Evolutionary conservation across 2,888 invertebrate species (phyloP).

Genomic region (Eupeodes luniger): DNA sequence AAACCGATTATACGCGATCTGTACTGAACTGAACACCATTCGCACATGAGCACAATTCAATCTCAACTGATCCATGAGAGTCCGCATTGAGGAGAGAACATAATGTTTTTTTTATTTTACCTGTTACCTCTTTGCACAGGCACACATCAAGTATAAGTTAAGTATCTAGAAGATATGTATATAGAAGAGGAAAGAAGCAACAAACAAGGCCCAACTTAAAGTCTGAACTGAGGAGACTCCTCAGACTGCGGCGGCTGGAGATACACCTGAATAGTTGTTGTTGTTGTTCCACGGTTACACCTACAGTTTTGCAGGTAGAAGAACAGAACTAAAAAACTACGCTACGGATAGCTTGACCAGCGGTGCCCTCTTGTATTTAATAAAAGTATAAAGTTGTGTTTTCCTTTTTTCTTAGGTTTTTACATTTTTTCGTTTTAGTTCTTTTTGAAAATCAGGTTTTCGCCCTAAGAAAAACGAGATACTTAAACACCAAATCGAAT

Average conservation of each 20-base stretch:
- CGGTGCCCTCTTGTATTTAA: slow-evolving; percentile 71
- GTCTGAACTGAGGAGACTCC: slow-evolving; percentile 23
- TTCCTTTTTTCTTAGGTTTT: slow-evolving; percentile 35
- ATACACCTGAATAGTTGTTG: slow-evolving; percentile 70
- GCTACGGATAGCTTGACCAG: slow-evolving; percentile 66
- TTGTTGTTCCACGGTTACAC: slow-evolving; percentile 65
- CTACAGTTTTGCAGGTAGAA: slow-evolving; percentile 69
- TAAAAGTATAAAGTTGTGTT: slow-evolving; percentile 27
- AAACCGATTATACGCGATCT: slow-evolving; percentile 23
- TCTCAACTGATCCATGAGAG: slow-evolving; percentile 71
- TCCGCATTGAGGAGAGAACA: slow-evolving; percentile 61
- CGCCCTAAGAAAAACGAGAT: slow-evolving; percentile 64
- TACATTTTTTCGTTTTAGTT: slow-evolving; percentile 11
- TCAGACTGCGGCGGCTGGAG: background rate
- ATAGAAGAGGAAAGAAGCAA: slow-evolving; percentile 7
- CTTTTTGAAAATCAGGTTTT: slow-evolving; percentile 67
- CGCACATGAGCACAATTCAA: slow-evolving; percentile 70
- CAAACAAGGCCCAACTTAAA: slow-evolving; percentile 45
- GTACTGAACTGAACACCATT: slow-evolving; percentile 22
- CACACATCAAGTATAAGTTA: background rate
- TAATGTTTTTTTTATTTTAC: slow-evolving; percentile 21
- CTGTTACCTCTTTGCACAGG: slow-evolving; percentile 42
- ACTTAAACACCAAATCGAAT: slow-evolving; percentile 62
- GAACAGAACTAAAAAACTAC: background rate
- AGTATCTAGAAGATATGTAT: slow-evolving; percentile 20